Evolutionary conservation across 2,113 vertebrate species (phyloP), one percentile per base, ranked within the genome.

Genomic region (Mormoops blainvillei): DNA sequence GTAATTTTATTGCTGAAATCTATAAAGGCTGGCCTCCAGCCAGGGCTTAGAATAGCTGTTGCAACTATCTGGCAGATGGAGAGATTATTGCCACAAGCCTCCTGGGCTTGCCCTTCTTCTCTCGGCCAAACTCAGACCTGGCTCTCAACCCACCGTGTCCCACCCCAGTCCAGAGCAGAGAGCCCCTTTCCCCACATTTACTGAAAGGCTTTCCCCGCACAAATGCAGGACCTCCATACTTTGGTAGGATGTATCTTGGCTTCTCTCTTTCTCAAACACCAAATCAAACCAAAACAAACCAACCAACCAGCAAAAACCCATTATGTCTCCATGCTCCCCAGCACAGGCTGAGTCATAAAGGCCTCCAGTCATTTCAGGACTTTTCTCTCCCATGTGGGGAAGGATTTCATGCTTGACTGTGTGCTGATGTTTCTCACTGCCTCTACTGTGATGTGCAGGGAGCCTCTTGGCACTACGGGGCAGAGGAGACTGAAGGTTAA

Each of bases 1-100:
- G 83, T 91, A 13, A 94, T 97, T 95, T 96, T 96, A 92, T 92
- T 95, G 93, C 89, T 91, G 82, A 94, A 97, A 92, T 96, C 97
- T 95, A 94, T 93, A 88, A 87, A 92, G 7, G 5, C 83, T 96
- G 93, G 93, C 96, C 73, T 36, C 0, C 0, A 71, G 93, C 94
- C 94, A 97, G 83, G 0, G 54, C 70, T 93, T 50, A 73, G 52
- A 96, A 89, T 93, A 97, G 91, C 89, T 94, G 68, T 19, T 78
- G 41, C 52, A 61, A 52, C 33, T 58, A 48, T 85, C 56, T 58
- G 88, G 56, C 89, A 95, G 95, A 91, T 89, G 93, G 87, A 87
- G 80, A 91, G 89, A 50, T 13, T 24, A 50, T 16, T n/a, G 73
- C 70, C 15, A 2, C 67, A 20, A 16, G 73, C 19, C 65, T 87